Conservation (phyloP, 2,797 vertebrate genomes). For the Mus caroli region DNA sequence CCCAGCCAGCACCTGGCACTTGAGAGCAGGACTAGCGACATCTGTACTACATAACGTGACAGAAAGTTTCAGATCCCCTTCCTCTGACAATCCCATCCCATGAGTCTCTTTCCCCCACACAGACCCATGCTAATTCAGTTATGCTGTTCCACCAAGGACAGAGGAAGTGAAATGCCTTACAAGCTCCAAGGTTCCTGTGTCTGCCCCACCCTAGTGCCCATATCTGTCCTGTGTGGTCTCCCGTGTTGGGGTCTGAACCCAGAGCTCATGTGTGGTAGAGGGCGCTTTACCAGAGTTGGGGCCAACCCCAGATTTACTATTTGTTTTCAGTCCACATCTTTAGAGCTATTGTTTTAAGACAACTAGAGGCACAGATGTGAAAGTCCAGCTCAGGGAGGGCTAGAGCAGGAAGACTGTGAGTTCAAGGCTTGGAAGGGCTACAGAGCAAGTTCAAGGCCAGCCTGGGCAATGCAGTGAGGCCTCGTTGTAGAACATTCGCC, state of each 20-base stretch:
- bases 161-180: neutral
- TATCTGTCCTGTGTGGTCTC: neutral
- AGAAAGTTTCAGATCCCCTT: conserved; percentile 62
- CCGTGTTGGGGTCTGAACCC: neutral
- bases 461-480: neutral
- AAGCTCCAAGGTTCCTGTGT: neutral
- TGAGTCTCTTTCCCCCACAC: conserved; percentile 4
- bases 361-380: neutral
- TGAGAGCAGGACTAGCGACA: neutral
- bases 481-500: too few relatives aligned
- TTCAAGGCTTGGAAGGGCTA: neutral
- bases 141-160: neutral
- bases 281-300: neutral
- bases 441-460: neutral
- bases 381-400: neutral
- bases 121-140: neutral
- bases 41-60: neutral
- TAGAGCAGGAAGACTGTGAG: neutral
- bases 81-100: neutral
- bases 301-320: neutral
- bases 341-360: conserved; percentile 57
- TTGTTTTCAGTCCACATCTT: conserved; percentile 6
- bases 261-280: neutral
- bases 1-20: conserved; percentile 18
- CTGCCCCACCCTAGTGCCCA: too few relatives aligned